A percentile compares a stretch with the other conserved stretches of the same genome.
Evolutionary conservation across 2,797 vertebrate species (phyloP).

Genomic region (Leontocebus nigricollis): DNA sequence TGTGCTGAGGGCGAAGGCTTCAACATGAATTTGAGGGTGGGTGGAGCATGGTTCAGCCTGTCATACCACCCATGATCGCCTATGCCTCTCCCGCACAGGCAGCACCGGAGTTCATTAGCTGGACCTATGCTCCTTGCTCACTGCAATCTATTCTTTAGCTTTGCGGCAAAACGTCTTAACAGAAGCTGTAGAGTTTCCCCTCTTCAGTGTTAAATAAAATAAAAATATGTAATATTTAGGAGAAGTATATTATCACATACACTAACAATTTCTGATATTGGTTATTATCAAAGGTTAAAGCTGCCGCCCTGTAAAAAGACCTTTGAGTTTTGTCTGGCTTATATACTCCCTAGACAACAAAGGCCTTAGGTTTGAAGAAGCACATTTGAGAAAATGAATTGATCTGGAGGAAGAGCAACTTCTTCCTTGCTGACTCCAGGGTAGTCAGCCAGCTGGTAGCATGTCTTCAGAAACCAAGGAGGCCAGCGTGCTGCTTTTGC

Average conservation of each 20-base stretch:
- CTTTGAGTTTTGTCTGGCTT: too few relatives aligned
- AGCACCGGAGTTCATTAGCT: fast-evolving
- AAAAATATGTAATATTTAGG: fast-evolving
- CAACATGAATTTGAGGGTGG: neutral
- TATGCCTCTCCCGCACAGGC: fast-evolving
- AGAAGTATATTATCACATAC: too few relatives aligned
- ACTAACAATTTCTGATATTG: fast-evolving
- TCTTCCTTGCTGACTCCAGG: fast-evolving
- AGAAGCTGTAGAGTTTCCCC: neutral
- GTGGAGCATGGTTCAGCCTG: fast-evolving
- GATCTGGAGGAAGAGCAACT: fast-evolving
- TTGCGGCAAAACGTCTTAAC: neutral
- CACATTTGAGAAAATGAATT: too few relatives aligned
- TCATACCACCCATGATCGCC: neutral
- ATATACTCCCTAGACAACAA: neutral
- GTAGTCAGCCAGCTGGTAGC: fast-evolving
- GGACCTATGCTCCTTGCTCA: too few relatives aligned
- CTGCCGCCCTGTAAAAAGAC: too few relatives aligned
- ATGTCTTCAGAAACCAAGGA: too few relatives aligned
- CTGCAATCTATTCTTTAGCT: fast-evolving
- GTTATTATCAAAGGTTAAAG: neutral
- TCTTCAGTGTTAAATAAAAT: neutral
- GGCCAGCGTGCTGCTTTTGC: fast-evolving
- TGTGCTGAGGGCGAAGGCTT: fast-evolving
- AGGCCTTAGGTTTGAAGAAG: neutral